Percentiles rank a stretch among this genome's conserved stretches.
phyloP scores from a whole-genome alignment of 2,113 vertebrate genomes.

The Archilochus colubris region DNA sequence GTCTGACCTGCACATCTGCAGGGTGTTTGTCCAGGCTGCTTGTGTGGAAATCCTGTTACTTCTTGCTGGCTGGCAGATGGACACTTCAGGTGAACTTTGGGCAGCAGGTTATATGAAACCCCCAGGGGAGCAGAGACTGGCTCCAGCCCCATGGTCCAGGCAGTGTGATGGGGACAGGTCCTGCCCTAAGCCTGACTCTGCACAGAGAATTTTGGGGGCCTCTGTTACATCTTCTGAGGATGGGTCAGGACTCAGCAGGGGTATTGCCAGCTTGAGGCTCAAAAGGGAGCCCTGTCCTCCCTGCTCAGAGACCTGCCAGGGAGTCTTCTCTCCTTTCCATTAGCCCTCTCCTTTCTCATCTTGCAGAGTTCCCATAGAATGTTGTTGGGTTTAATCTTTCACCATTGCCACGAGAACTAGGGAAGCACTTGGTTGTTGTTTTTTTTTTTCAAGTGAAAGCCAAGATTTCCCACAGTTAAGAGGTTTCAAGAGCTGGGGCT shows the following conservation, averaged over 20 bases:
- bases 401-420: neutral
- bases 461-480: neutral
- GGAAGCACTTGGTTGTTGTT: neutral
- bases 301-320: neutral
- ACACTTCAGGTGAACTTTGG: fast-evolving
- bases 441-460: neutral
- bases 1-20: neutral
- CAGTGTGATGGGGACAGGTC: fast-evolving
- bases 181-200: neutral
- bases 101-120: fast-evolving
- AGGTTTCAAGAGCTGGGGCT: neutral
- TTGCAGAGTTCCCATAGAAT: fast-evolving
- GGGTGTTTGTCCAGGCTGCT: neutral
- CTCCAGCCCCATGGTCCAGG: neutral
- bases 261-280: neutral
- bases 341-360: neutral
- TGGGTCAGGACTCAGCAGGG: neutral
- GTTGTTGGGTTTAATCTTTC: neutral
- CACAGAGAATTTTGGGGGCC: neutral
- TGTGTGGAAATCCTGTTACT: neutral
- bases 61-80: neutral
- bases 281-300: neutral
- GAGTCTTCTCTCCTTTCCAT: neutral
- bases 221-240: fast-evolving
- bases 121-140: fast-evolving